Evolutionary conservation across 2,888 invertebrate species (phyloP).

Genomic region (Caenorhabditis doughertyi): DNA sequence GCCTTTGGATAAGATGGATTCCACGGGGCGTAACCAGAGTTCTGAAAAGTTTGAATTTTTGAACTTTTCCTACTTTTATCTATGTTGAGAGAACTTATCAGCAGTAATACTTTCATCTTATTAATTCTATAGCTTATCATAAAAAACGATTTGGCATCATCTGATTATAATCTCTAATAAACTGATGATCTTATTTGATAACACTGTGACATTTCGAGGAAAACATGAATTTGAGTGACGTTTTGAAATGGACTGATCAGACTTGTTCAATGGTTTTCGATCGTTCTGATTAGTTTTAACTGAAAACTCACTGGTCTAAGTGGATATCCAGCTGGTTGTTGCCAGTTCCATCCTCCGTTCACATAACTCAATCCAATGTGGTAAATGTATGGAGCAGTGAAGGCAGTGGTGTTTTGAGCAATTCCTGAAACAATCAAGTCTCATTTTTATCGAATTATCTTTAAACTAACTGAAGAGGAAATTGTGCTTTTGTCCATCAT

Average conservation of each 20-base stretch:
- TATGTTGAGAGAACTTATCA: not conserved
- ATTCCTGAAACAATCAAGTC: slow-evolving; percentile 24
- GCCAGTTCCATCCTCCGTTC: slow-evolving; percentile 56
- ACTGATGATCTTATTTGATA: not conserved
- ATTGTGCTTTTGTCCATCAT: slow-evolving; percentile 56
- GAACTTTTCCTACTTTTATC: not conserved
- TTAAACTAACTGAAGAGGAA: slow-evolving; percentile 49
- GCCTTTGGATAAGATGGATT: slow-evolving; percentile 54
- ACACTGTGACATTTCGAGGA: not conserved
- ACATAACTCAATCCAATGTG: slow-evolving; percentile 54
- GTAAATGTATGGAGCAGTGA: slow-evolving; percentile 50
- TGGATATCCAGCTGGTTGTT: slow-evolving; percentile 48
- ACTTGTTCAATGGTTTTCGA: not conserved
- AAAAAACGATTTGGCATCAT: not conserved
- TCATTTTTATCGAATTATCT: not conserved
- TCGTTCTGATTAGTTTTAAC: no score
- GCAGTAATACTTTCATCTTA: not conserved
- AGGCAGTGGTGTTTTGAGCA: slow-evolving; percentile 52
- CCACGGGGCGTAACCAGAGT: slow-evolving; percentile 37
- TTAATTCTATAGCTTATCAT: slow-evolving; percentile 2
- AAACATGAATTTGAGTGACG: no score
- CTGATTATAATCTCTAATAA: not conserved
- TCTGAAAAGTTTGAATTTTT: slow-evolving; percentile 23
- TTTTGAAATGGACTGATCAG: no score
- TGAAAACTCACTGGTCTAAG: slow-evolving; percentile 34